These are phyloP conservation scores for Azorinus chamasolen DNA, from an alignment of 2,888 invertebrate genomes.

Conservation along the genomic window DNA sequence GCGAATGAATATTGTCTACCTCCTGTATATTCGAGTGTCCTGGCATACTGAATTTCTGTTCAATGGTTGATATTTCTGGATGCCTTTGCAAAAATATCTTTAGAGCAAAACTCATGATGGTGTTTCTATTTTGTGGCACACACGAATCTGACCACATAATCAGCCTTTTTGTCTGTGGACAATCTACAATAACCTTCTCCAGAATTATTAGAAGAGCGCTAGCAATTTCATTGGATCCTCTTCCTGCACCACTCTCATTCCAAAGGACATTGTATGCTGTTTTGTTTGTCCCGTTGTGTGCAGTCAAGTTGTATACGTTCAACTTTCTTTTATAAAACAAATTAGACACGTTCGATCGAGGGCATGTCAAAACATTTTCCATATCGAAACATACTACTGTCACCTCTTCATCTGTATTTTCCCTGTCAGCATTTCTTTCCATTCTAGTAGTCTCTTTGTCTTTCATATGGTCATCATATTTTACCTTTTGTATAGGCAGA, in stretches of 20 bases:
- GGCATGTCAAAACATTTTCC: slow-evolving; percentile 55
- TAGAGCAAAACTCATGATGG: slow-evolving; percentile 47
- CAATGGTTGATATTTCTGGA: slow-evolving; percentile 10
- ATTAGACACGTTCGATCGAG: slow-evolving; percentile 44
- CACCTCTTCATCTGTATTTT: slow-evolving; percentile 2
- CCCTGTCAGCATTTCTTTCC: slow-evolving; percentile 43
- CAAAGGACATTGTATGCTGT: slow-evolving; percentile 49
- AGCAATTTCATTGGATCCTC: slow-evolving; percentile 41
- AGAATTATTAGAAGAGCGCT: slow-evolving; percentile 29
- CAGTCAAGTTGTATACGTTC: slow-evolving; percentile 56
- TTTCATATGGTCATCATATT: slow-evolving; percentile 25
- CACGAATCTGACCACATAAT: slow-evolving; percentile 43
- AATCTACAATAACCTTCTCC: slow-evolving; percentile 3
- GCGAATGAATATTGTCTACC: slow-evolving; percentile 57
- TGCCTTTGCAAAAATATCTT: slow-evolving; percentile 39
- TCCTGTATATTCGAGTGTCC: slow-evolving; percentile 57
- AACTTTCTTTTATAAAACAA: slow-evolving; percentile 57
- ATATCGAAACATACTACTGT: slow-evolving; percentile 52
- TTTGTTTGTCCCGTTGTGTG: slow-evolving; percentile 40
- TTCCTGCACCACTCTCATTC: slow-evolving; percentile 21
- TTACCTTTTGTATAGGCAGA: slow-evolving; percentile 11
- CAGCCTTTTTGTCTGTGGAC: slow-evolving; percentile 18
- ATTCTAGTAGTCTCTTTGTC: slow-evolving; percentile 31
- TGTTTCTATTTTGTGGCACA: slow-evolving; percentile 55
- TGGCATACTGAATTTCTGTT: slow-evolving; percentile 41